Conservation (phyloP, 2,888 invertebrate species). For the Andrena chrysosceles region DNA sequence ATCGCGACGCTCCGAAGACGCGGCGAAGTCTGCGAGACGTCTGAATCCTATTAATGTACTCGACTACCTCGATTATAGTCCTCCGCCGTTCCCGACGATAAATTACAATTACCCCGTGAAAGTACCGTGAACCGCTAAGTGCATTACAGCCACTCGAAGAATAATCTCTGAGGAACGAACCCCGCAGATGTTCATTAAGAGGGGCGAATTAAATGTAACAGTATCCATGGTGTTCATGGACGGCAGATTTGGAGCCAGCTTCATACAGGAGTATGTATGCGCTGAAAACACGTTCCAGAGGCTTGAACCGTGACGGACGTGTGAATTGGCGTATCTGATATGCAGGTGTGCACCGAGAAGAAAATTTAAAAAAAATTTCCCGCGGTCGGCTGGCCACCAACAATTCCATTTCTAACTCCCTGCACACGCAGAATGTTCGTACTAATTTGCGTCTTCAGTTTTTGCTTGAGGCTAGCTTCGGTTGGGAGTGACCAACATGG, state of each 20-base stretch:
- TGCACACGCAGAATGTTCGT: too few relatives aligned
- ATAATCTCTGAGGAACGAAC: constrained; percentile 8
- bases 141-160: constrained; percentile 30
- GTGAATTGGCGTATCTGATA: background rate
- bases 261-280: too few relatives aligned
- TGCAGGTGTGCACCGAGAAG: too few relatives aligned
- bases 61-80: constrained; percentile 55
- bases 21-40: constrained; percentile 36
- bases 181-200: background rate
- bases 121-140: constrained; percentile 42
- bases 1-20: constrained; percentile 38
- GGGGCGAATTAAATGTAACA: constrained; percentile 6
- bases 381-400: too few relatives aligned
- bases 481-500: too few relatives aligned
- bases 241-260: background rate
- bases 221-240: background rate
- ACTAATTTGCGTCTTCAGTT: too few relatives aligned
- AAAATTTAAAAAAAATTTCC: too few relatives aligned
- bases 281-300: background rate
- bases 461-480: too few relatives aligned
- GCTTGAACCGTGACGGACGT: background rate
- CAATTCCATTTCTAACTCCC: too few relatives aligned
- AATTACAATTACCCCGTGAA: constrained; percentile 58
- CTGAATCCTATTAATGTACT: constrained; percentile 66
- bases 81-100: constrained; percentile 47